Conservation (phyloP, 2,797 vertebrate species). For the Diglossa cyanea region DNA sequence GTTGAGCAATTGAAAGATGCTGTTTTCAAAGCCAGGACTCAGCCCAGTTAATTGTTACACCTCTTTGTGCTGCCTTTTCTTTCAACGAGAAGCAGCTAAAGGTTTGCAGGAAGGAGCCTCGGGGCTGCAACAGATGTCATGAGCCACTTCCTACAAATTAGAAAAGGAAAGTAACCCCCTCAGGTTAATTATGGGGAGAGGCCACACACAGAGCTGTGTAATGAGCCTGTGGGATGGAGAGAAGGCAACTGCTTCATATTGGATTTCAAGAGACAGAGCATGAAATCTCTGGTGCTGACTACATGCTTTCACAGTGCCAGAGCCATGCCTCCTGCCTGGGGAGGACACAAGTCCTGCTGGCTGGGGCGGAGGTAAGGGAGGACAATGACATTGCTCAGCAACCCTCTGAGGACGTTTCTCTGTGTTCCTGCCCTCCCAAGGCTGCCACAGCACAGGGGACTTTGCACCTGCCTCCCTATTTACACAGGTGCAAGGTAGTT, state of each 20-base stretch:
- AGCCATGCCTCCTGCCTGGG: not conserved
- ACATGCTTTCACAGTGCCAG: not conserved
- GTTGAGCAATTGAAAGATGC: conserved; percentile 13
- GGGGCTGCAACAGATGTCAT: conserved; percentile 70
- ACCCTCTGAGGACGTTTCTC: not conserved
- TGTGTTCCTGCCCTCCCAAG: fast-evolving
- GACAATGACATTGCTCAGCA: not conserved
- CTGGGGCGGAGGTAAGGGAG: not conserved
- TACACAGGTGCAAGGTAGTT: conserved; percentile 34
- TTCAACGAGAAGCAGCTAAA: conserved; percentile 15
- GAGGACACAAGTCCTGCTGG: not conserved
- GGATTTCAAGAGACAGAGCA: conserved; percentile 64
- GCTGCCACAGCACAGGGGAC: not conserved
- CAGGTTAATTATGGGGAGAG: conserved; percentile 71
- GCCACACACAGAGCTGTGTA: conserved; percentile 69
- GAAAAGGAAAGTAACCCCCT: conserved; percentile 73
- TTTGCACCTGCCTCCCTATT: conserved; percentile 40
- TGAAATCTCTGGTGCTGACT: conserved; percentile 61
- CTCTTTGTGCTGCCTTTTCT: conserved; percentile 32
- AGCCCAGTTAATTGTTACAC: not conserved
- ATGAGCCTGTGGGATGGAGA: conserved; percentile 29
- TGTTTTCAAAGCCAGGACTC: not conserved
- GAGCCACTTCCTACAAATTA: conserved; percentile 76
- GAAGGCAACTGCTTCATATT: conserved; percentile 63
- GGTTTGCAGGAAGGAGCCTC: conserved; percentile 60